Evolutionary conservation across 35 echinoderm and acorn worm species (phyloP).

Genomic region (Ptychodera flava): DNA sequence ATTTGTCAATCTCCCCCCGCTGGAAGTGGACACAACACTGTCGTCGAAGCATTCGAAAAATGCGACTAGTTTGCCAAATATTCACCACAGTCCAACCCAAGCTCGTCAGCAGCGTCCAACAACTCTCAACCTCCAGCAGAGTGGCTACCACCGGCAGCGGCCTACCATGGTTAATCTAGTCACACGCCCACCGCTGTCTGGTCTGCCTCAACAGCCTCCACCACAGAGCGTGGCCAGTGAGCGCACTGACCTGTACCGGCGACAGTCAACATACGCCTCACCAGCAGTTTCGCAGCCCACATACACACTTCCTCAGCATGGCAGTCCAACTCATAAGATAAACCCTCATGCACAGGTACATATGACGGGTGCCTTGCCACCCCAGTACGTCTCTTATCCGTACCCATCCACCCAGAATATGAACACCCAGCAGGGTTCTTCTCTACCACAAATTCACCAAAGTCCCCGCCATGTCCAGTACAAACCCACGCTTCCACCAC

Average conservation of each 20-base stretch:
- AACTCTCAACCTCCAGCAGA: not conserved
- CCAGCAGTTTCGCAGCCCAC: constrained; percentile 2
- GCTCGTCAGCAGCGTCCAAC: not conserved
- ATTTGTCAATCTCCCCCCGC: constrained; percentile 87
- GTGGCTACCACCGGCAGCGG: not conserved
- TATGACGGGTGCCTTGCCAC: not conserved
- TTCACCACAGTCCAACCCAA: constrained; percentile 1
- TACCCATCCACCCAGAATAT: constrained; percentile 55
- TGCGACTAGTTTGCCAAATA: constrained; percentile 8
- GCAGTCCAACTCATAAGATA: constrained; percentile 48
- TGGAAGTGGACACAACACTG: constrained; percentile 39
- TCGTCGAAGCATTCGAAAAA: constrained; percentile 1
- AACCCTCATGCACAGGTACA: constrained; percentile 10
- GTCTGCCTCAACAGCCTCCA: not conserved
- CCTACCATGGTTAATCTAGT: not conserved
- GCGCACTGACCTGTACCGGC: not conserved
- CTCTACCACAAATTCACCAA: constrained; percentile 44
- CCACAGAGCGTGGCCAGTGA: not conserved
- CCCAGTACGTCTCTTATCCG: constrained; percentile 47
- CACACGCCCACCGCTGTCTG: not conserved
- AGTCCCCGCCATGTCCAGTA: constrained; percentile 74
- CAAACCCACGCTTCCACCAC: constrained; percentile 50
- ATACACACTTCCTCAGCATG: constrained; percentile 20
- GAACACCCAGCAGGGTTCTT: constrained; percentile 38
- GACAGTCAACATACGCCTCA: constrained; percentile 12